These are phyloP conservation scores for Thamnaconus septentrionalis DNA, from an alignment of 2,113 vertebrate species.

Conservation along the genomic window DNA sequence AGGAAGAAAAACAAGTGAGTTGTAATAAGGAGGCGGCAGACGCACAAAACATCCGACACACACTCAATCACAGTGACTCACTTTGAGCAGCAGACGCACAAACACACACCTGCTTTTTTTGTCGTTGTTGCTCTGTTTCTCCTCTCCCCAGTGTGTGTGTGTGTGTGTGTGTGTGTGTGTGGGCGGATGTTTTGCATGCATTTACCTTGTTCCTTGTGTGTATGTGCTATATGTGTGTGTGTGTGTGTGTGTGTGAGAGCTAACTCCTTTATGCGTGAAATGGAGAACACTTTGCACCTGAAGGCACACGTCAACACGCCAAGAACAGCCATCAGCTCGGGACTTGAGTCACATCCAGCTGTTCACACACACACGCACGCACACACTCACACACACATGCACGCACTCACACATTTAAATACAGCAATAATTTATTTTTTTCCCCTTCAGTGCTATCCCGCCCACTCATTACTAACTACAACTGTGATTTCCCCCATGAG, in stretches of 20 bases:
- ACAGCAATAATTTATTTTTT: conserved; percentile 17
- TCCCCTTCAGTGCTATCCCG: conserved; percentile 29
- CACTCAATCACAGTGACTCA: conserved; percentile 45
- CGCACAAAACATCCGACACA: conserved; percentile 45
- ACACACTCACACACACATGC: conserved; percentile 24
- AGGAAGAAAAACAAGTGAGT: conserved; percentile 27
- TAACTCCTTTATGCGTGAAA: conserved; percentile 67
- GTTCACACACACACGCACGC: conserved; percentile 34
- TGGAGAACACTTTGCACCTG: conserved; percentile 64
- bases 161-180: conserved; percentile 37
- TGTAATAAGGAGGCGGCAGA: conserved; percentile 61
- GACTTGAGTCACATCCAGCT: conserved; percentile 61
- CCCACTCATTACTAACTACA: conserved; percentile 45
- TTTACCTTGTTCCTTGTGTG: conserved; percentile 43
- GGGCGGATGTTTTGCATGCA: conserved; percentile 60
- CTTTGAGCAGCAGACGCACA: conserved; percentile 43
- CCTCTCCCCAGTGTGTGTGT: too few relatives aligned
- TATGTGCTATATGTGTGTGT: conserved; percentile 5
- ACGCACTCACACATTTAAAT: conserved; percentile 28
- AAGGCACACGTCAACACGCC: conserved; percentile 66
- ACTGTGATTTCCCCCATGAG: conserved; percentile 31
- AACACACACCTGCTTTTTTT: conserved; percentile 46
- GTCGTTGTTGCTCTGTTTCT: conserved; percentile 8
- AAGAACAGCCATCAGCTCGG: conserved; percentile 56
- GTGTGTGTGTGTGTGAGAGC: conserved; percentile 5